Base-by-base conservation (phyloP, 1,140 invertebrate genomes). In the Megalonaias nervosa region DNA sequence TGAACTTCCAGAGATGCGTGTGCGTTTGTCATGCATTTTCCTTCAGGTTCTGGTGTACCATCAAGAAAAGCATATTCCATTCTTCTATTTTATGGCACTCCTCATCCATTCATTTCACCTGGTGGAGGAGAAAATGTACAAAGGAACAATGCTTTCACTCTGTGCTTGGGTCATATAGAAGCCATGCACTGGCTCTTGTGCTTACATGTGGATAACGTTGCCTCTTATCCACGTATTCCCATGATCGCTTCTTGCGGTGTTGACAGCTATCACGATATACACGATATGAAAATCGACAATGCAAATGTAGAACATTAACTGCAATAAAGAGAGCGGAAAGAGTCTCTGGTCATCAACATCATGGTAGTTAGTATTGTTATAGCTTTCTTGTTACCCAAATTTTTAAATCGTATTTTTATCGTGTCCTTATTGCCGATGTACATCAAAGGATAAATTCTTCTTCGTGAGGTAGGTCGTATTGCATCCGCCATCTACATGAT, bases 1-100 rank as follows among this genome's bases (percentile, higher is more conserved):
- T 78, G 0, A 26, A 70, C 38, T n/a, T 78, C n/a, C 76, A 78
- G 64, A 56, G 76, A 62, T 78, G 73, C 58, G 1, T 74, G 16
- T 78, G 76, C 58, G 76, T 74, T 19, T 78, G 70, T 64, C 76
- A 78, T 74, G 71, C 76, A 19, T 78, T 78, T n/a, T n/a, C n/a
- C n/a, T n/a, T 65, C 38, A 31, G 59, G 17, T 23, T 66, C 0
- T 56, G 73, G 6, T 78, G 76, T 38, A 78, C 76, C 60, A 67
- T 71, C 57, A 58, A 66, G 66, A 78, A 73, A 64, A 78, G 71
- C 0, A n/a, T 78, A 73, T 78, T 12, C 23, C 61, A n/a, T 38
- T 73, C 2, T 68, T 60, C 19, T 73, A 73, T 66, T 14, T 55
- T 17, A 19, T 68, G 1, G 21, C 76, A 11, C 5, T 67, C 14